These are phyloP conservation scores for Zophobas atratus DNA, from an alignment of 1,140 invertebrate species.

Conservation along the genomic window DNA sequence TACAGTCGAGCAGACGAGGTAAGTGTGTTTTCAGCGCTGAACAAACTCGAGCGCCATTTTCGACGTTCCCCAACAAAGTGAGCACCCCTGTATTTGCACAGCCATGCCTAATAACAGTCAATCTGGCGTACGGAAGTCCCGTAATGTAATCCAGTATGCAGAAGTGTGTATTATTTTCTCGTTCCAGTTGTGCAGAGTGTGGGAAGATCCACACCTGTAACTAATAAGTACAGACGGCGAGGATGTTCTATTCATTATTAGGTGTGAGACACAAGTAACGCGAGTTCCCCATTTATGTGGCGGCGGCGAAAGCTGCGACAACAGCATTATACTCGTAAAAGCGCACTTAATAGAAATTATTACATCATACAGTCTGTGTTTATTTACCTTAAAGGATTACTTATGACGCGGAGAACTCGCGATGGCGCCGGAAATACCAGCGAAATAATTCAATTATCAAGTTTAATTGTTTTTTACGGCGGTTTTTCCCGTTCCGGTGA, in stretches of 20 bases:
- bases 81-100: too few species aligned
- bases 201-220: slow-evolving; percentile 43
- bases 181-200: slow-evolving; percentile 28
- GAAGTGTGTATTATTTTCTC: slow-evolving; percentile 30
- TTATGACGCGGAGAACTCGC: slow-evolving; percentile 1
- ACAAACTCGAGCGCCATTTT: too few species aligned
- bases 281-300: slow-evolving; percentile 43
- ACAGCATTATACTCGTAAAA: slow-evolving; percentile 45
- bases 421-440: neutral
- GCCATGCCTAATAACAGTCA: neutral
- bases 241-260: slow-evolving; percentile 44
- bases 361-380: slow-evolving; percentile 42
- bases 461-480: slow-evolving; percentile 1
- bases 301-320: slow-evolving; percentile 42
- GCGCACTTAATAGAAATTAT: slow-evolving; percentile 49
- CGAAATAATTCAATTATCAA: slow-evolving; percentile 31
- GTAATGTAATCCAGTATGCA: slow-evolving; percentile 10
- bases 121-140: slow-evolving; percentile 1
- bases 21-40: too few species aligned
- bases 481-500: neutral
- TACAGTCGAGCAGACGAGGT: too few species aligned
- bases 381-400: slow-evolving; percentile 45
- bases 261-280: slow-evolving; percentile 46
- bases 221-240: slow-evolving; percentile 43
- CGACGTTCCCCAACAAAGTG: too few species aligned